Conservation (phyloP, 2,888 invertebrate species). For the Drosophila sordidula region DNA sequence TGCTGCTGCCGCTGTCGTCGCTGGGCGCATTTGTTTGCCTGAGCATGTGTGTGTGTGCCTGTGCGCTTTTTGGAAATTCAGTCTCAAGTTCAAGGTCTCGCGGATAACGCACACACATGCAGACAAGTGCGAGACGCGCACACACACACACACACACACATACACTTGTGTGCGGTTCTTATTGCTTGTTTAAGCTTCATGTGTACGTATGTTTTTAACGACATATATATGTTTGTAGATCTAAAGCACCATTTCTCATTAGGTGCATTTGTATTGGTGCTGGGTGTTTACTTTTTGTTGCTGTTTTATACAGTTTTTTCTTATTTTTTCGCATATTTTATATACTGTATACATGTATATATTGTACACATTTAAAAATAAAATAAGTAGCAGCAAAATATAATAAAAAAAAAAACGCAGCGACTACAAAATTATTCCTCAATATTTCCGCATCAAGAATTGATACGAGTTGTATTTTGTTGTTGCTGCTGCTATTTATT, state of each 20-base stretch:
- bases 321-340: constrained; percentile 22
- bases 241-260: constrained; percentile 45
- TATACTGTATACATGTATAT: constrained; percentile 16
- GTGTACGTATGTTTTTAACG: constrained; percentile 3
- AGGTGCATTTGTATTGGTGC: constrained; percentile 44
- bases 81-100: constrained; percentile 86
- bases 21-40: constrained; percentile 49
- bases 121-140: constrained; percentile 57
- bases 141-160: constrained; percentile 26
- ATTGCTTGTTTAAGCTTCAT: constrained; percentile 44
- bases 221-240: constrained; percentile 6
- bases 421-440: constrained; percentile 53
- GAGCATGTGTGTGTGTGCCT: constrained; percentile 38
- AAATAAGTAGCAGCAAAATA: constrained; percentile 25
- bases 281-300: constrained; percentile 59
- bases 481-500: constrained; percentile 29
- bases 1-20: constrained; percentile 23
- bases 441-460: constrained; percentile 79
- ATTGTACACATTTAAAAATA: constrained; percentile 22
- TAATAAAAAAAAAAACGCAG: constrained; percentile 28
- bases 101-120: constrained; percentile 82
- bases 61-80: constrained; percentile 85
- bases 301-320: constrained; percentile 32
- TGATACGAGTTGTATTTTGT: constrained; percentile 47
- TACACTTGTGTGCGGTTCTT: constrained; percentile 42